Percentiles rank a stretch among this genome's conserved stretches.
Conservation (phyloP, 2,888 invertebrate species). For the Parelbella ahira region DNA sequence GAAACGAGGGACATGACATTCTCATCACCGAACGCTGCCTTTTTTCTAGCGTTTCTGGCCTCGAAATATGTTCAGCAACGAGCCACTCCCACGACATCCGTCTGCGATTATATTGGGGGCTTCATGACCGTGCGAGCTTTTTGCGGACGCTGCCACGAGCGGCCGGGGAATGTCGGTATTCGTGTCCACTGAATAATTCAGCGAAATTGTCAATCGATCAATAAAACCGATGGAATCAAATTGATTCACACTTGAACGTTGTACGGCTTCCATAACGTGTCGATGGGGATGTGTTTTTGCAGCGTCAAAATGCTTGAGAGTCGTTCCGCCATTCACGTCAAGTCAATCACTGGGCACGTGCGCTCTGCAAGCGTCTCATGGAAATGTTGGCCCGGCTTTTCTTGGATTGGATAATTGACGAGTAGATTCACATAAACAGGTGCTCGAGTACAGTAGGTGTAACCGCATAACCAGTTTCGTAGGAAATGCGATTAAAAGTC, state of each 20-base stretch:
- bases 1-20: constrained; percentile 78
- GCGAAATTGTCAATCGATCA: constrained; percentile 75
- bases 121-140: constrained; percentile 48
- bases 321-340: constrained; percentile 64
- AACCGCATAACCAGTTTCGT: constrained; percentile 49
- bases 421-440: constrained; percentile 41
- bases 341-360: constrained; percentile 68
- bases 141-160: constrained; percentile 62
- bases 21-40: constrained; percentile 74
- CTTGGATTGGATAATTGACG: constrained; percentile 53
- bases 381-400: constrained; percentile 51
- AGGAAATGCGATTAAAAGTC: constrained; percentile 37
- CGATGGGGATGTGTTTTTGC: constrained; percentile 60
- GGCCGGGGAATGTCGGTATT: constrained; percentile 66
- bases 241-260: constrained; percentile 76
- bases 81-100: constrained; percentile 67
- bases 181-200: constrained; percentile 77
- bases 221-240: constrained; percentile 76
- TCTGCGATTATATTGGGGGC: constrained; percentile 54
- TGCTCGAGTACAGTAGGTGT: constrained; percentile 39
- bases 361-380: constrained; percentile 45
- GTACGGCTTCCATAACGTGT: constrained; percentile 66
- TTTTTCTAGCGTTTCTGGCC: constrained; percentile 59
- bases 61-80: constrained; percentile 52
- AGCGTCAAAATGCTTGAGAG: constrained; percentile 66